Evolutionary conservation across 1,140 invertebrate species (phyloP).

Genomic region (Drosophila cardini): DNA sequence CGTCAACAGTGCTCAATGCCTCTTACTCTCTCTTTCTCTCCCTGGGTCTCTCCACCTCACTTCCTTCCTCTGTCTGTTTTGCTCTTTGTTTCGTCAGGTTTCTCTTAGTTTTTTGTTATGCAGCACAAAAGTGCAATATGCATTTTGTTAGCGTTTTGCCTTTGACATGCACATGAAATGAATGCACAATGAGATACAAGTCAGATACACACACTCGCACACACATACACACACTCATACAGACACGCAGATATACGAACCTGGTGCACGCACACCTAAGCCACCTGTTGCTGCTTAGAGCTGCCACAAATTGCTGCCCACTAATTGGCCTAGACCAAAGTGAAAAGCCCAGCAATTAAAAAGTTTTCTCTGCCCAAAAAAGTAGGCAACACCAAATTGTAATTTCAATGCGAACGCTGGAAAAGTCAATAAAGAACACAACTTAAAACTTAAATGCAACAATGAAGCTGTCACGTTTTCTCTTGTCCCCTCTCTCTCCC

Average conservation of each 20-base stretch:
- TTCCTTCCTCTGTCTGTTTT: not conserved
- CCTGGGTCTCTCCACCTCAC: too few species aligned
- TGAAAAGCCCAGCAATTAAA: conserved; percentile 39
- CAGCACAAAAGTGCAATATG: conserved; percentile 49
- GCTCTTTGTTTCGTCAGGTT: conserved; percentile 9
- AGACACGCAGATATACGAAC: conserved; percentile 9
- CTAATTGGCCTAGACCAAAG: conserved; percentile 56
- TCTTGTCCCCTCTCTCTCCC: not conserved
- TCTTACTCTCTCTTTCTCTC: not conserved
- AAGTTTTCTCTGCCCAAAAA: conserved; percentile 39
- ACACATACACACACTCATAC: conserved; percentile 1
- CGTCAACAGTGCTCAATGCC: conserved; percentile 15
- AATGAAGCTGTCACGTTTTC: conserved; percentile 44
- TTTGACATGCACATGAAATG: conserved; percentile 58
- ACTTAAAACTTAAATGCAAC: conserved; percentile 71
- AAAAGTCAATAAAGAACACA: conserved; percentile 66
- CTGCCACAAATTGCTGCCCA: conserved; percentile 36
- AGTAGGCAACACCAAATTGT: conserved; percentile 64
- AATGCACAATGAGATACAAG: conserved; percentile 62
- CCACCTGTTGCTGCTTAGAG: conserved; percentile 12
- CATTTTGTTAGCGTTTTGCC: conserved; percentile 48
- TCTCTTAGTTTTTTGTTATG: conserved; percentile 28
- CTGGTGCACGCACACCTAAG: conserved; percentile 14
- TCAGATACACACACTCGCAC: not conserved
- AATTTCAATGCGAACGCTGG: conserved; percentile 34